Percentiles rank a stretch among this genome's conserved stretches.
Conservation (phyloP, 2,888 invertebrate species). For the Stenodema calcarata region DNA sequence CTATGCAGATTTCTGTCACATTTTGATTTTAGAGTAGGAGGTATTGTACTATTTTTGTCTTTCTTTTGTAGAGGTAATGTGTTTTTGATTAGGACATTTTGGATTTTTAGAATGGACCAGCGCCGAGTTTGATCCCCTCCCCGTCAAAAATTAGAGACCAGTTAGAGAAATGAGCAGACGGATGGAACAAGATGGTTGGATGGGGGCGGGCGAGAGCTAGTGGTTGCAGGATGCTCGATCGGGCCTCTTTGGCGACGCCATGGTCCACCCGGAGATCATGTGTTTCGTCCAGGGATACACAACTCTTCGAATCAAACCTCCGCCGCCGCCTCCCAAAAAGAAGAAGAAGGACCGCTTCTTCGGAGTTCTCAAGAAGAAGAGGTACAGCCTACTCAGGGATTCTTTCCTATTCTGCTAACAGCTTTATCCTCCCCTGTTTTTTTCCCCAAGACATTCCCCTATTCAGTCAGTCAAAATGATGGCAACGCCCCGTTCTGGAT, state of each 20-base stretch:
- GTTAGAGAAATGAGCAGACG: neutral
- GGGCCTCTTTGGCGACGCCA: neutral
- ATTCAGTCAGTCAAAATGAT: neutral
- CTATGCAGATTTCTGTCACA: neutral
- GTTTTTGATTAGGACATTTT: neutral
- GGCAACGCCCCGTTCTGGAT: neutral
- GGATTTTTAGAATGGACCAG: slow-evolving; percentile 23
- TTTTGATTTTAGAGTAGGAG: neutral
- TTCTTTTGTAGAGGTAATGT: neutral
- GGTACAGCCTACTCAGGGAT: neutral
- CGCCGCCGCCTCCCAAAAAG: neutral
- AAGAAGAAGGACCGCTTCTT: slow-evolving; percentile 30
- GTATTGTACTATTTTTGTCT: neutral
- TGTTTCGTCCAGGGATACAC: slow-evolving; percentile 45
- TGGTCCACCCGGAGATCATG: slow-evolving; percentile 48
- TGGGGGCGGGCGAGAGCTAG: slow-evolving; percentile 11
- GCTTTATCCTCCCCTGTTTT: neutral
- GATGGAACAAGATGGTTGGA: neutral
- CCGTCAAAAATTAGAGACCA: neutral
- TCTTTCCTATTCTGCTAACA: neutral
- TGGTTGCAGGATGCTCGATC: slow-evolving; percentile 8
- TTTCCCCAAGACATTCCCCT: neutral
- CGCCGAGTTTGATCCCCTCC: neutral
- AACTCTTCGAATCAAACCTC: slow-evolving; percentile 36
- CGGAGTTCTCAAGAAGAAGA: slow-evolving; percentile 32